These are phyloP conservation scores for Drosophila orena DNA, from an alignment of 1,140 invertebrate genomes.

Conservation along the genomic window DNA sequence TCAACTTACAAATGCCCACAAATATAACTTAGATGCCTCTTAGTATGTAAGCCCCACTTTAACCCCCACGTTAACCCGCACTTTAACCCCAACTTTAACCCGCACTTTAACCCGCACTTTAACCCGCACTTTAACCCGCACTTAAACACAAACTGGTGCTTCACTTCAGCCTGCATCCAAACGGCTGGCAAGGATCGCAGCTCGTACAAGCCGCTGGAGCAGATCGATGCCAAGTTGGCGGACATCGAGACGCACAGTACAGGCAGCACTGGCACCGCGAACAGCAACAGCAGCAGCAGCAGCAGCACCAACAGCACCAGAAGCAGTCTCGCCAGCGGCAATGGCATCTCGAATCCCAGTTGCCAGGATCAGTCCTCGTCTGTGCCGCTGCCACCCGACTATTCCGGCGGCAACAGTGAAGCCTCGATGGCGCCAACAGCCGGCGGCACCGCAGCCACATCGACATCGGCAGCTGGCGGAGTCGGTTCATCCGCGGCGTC, in stretches of 20 bases:
- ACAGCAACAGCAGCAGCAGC: constrained; percentile 48
- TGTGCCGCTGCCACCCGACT: constrained; percentile 11
- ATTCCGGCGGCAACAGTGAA: constrained; percentile 19
- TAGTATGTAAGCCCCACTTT: too few relatives aligned
- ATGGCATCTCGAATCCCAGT: constrained; percentile 14
- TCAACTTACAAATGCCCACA: too few relatives aligned
- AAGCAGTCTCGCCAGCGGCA: constrained; percentile 28
- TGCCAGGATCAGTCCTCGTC: constrained; percentile 49
- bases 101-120: too few relatives aligned
- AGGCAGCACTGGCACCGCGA: constrained; percentile 51
- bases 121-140: background rate
- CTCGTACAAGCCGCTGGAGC: constrained; percentile 86
- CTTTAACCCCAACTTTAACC: background rate
- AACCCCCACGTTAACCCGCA: too few relatives aligned
- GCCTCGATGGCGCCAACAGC: constrained; percentile 20
- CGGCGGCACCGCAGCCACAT: constrained; percentile 8
- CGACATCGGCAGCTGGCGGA: constrained; percentile 13
- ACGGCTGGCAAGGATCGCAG: constrained; percentile 86
- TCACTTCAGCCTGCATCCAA: constrained; percentile 85
- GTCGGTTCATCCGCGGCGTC: constrained; percentile 24
- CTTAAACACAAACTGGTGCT: background rate
- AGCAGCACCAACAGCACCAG: constrained; percentile 1
- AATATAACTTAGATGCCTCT: too few relatives aligned
- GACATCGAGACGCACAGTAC: constrained; percentile 72
- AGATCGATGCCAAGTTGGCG: constrained; percentile 83